Conservation (phyloP, 2,113 vertebrate species). For the Phrynocephalus versicolor region DNA sequence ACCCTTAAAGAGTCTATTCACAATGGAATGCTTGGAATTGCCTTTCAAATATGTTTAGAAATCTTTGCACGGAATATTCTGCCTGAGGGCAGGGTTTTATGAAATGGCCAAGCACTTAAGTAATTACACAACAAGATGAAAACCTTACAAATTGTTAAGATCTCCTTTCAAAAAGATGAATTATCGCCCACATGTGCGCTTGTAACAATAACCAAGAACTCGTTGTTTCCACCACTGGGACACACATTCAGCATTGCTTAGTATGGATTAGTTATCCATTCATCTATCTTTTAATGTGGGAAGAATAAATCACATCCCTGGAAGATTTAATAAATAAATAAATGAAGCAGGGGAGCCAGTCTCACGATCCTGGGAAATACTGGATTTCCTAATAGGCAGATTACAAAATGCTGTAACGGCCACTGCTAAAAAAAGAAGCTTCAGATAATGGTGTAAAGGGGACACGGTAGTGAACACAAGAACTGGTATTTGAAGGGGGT, state of each 20-base stretch:
- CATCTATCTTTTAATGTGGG: background rate
- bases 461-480: no score
- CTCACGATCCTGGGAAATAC: background rate
- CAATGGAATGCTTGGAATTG: conserved; percentile 12
- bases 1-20: conserved; percentile 16
- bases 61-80: conserved; percentile 5
- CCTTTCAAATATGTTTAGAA: conserved; percentile 19
- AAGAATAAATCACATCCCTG: background rate
- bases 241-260: background rate
- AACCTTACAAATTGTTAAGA: background rate
- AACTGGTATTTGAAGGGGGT: no score
- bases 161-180: background rate
- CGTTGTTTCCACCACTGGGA: background rate
- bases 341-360: background rate
- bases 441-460: no score
- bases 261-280: background rate
- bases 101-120: background rate
- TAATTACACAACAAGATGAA: background rate
- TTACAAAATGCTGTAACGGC: background rate
- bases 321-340: background rate
- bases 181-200: conserved; percentile 8
- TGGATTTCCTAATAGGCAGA: no score
- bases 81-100: conserved; percentile 8
- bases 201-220: background rate
- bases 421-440: background rate